A percentile compares a stretch with the other conserved stretches of the same genome.
These are phyloP conservation scores for Zaprionus ghesquierei DNA, from an alignment of 1,140 invertebrate genomes.

Conservation along the genomic window DNA sequence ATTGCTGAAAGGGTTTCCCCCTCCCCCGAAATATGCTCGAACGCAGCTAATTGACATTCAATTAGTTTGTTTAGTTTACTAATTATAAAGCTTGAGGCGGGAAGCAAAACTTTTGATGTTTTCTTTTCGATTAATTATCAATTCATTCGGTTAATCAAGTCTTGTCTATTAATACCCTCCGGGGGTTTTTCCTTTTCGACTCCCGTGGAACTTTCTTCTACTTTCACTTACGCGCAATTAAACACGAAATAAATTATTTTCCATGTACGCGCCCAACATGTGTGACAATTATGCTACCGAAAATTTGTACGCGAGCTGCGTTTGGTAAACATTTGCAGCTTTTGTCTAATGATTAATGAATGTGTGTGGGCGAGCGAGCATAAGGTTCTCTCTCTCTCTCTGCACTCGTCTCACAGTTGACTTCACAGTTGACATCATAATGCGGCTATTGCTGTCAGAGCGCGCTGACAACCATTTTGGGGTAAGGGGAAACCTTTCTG, in stretches of 20 bases:
- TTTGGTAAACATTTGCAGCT: conserved; percentile 40
- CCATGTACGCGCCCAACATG: conserved; percentile 27
- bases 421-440: conserved; percentile 75
- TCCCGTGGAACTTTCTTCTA: background rate
- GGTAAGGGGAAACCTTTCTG: conserved; percentile 22
- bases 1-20: background rate
- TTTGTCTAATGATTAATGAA: conserved; percentile 72
- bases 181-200: background rate
- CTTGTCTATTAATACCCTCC: background rate
- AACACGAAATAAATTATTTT: conserved; percentile 65
- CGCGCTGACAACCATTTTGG: conserved; percentile 52
- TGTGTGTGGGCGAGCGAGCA: conserved; percentile 5
- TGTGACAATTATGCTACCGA: conserved; percentile 66
- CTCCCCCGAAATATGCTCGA: background rate
- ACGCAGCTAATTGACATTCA: conserved; percentile 1
- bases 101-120: background rate
- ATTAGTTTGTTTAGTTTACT: conserved; percentile 8
- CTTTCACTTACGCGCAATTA: conserved; percentile 66
- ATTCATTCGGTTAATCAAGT: background rate
- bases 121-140: background rate
- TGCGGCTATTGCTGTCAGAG: conserved; percentile 61
- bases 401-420: conserved; percentile 41
- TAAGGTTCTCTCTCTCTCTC: background rate
- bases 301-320: conserved; percentile 50
- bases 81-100: background rate